These are phyloP conservation scores for Syngnathoides biaculeatus DNA, from an alignment of 2,113 vertebrate species.

Conservation along the genomic window DNA sequence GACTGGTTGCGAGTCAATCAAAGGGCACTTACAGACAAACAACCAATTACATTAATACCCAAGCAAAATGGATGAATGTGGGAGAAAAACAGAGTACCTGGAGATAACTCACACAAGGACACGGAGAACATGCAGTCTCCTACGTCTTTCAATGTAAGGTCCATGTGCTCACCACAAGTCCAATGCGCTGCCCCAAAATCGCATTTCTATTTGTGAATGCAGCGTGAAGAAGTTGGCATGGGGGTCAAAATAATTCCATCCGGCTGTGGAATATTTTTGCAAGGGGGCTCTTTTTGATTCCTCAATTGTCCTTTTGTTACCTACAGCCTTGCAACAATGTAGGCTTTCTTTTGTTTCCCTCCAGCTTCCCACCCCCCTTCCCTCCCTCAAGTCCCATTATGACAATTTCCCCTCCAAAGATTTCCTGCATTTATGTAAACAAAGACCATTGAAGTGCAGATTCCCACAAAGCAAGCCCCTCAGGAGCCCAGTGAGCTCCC, in stretches of 20 bases:
- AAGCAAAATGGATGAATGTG: neutral
- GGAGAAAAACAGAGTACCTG: neutral
- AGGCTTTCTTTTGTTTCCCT: conserved; percentile 52
- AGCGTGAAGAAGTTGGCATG: conserved; percentile 22
- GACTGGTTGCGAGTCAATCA: neutral
- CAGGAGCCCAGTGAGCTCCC: conserved; percentile 58
- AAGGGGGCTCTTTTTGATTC: conserved; percentile 18
- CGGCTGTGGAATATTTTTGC: conserved; percentile 21
- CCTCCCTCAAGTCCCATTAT: conserved; percentile 69
- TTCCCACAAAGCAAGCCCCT: conserved; percentile 72
- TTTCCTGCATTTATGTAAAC: conserved; percentile 74
- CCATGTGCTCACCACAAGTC: conserved; percentile 2
- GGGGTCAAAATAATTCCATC: conserved; percentile 52
- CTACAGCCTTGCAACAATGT: conserved; percentile 54
- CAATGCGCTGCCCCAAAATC: conserved; percentile 23
- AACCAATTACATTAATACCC: neutral
- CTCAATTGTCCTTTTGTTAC: conserved; percentile 49
- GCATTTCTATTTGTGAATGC: conserved; percentile 35
- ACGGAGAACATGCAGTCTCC: neutral
- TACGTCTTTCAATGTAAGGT: neutral
- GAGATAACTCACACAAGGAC: neutral
- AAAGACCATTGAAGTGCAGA: conserved; percentile 71
- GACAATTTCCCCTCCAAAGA: conserved; percentile 62
- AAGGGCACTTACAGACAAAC: neutral
- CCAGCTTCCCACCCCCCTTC: conserved; percentile 42